Base-by-base conservation (phyloP, 1,140 invertebrate genomes). In the Diploscapter pachys region DNA sequence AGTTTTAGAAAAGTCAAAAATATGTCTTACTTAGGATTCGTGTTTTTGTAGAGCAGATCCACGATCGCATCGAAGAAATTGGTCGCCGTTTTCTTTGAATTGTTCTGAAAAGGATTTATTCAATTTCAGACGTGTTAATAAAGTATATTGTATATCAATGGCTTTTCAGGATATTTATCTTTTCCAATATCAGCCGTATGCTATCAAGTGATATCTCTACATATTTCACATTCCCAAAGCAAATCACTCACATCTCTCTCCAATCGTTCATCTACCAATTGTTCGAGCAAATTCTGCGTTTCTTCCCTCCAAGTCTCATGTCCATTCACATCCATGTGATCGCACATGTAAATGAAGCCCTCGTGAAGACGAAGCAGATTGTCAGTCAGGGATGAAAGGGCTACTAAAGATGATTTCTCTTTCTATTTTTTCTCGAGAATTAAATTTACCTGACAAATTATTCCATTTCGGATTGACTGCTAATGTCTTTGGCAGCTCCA, bases 241-340 rank as follows among this genome's bases (percentile, higher is more conserved):
- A 48, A n/a, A 53, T 55, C 6, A 61, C 54, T 66, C 4, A 59
- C 53, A 57, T 69, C 61, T 4, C n/a, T 31, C 4, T 69, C 55
- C 3, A 69, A 57, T 69, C 67, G 48, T 69, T 69, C 67, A 9
- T 74, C 72, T 3, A 57, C 52, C 9, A 74, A 51, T n/a, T 63
- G 72, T 11, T 63, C 63, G 67, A 69, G 61, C 11, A 50, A 69
- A 31, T 69, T 57, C 8, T 74, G 64, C 56, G 69, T 9, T 4
- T 64, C 72, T 5, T 65, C 65, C 52, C 72, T 65, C 72, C 72
- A 74, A n/a, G 64, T 13, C 63, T 55, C 64, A 31, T 74, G 62
- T 11, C 72, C 72, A 31, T 74, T 59, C 6, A 74, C 6, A 49
- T 55, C 63, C 57, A 74, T 55, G 52, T 74, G 63, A 53, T 74